Conservation (phyloP, 2,888 invertebrate species). For the Xestia c-nigrum region DNA sequence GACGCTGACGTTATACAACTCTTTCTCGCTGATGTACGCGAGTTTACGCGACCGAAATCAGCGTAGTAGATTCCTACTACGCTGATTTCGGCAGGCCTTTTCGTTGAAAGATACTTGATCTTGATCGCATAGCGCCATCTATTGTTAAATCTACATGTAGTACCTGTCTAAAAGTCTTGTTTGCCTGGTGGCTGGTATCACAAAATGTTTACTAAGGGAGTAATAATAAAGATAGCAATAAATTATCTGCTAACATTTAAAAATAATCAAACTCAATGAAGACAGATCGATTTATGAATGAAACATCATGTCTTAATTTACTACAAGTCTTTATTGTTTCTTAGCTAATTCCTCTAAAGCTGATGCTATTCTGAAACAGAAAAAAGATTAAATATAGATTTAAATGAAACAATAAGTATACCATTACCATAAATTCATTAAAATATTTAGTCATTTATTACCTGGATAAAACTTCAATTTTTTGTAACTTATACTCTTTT, state of each 20-base stretch:
- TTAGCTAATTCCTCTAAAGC: constrained; percentile 70
- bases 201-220: not conserved
- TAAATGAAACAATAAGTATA: not conserved
- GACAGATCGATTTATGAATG: not conserved
- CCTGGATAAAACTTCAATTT: constrained; percentile 70
- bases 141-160: not conserved
- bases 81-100: no score
- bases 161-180: not conserved
- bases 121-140: constrained; percentile 18
- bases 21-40: no score
- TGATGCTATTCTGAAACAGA: constrained; percentile 71
- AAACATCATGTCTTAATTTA: not conserved
- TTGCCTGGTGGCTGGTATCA: not conserved
- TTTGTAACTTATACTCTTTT: constrained; percentile 71
- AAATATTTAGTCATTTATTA: constrained; percentile 5
- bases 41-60: no score
- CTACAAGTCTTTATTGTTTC: constrained; percentile 60
- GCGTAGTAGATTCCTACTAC: no score
- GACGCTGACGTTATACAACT: no score
- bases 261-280: not conserved
- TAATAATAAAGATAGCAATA: not conserved
- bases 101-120: not conserved
- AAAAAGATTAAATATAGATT: not conserved
- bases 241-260: not conserved
- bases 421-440: no score